These are phyloP conservation scores for Lymantria monacha DNA, from an alignment of 2,888 invertebrate species.

Conservation along the genomic window DNA sequence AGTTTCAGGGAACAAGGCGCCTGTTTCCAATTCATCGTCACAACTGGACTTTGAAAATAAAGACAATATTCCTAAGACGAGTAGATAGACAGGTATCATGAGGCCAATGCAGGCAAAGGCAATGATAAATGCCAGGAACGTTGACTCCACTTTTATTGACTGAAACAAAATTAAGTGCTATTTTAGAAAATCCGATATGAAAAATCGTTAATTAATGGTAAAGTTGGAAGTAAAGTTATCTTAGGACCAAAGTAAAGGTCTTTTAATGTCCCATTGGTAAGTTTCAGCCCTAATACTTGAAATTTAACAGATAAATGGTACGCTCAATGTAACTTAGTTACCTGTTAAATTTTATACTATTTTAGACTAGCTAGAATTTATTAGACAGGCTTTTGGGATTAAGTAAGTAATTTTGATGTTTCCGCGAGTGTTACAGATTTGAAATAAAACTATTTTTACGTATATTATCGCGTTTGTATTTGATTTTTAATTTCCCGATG, in stretches of 20 bases:
- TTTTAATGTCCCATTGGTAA: too few relatives aligned
- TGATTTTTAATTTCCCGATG: too few relatives aligned
- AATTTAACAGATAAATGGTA: too few relatives aligned
- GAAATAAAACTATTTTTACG: too few relatives aligned
- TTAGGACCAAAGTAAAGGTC: background rate
- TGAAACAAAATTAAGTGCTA: slow-evolving; percentile 53
- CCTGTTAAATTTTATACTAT: too few relatives aligned
- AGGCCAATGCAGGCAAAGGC: slow-evolving; percentile 84
- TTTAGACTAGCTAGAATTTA: too few relatives aligned
- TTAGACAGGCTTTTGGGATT: too few relatives aligned
- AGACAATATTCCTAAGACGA: slow-evolving; percentile 79
- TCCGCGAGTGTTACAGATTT: too few relatives aligned
- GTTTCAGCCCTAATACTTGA: too few relatives aligned
- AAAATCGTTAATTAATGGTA: background rate
- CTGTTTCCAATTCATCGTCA: slow-evolving; percentile 66
- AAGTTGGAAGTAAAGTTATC: background rate
- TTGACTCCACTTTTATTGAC: slow-evolving; percentile 87
- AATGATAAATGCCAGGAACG: slow-evolving; percentile 84
- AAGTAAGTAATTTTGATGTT: too few relatives aligned
- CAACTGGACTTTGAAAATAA: slow-evolving; percentile 63
- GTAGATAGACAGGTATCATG: slow-evolving; percentile 82
- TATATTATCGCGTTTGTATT: too few relatives aligned
- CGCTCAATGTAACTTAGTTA: too few relatives aligned
- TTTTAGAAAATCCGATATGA: slow-evolving; percentile 6
- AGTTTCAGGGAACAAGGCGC: slow-evolving; percentile 62